Base-by-base conservation (phyloP, 2,113 vertebrate species). In the Sylvietta virens region DNA sequence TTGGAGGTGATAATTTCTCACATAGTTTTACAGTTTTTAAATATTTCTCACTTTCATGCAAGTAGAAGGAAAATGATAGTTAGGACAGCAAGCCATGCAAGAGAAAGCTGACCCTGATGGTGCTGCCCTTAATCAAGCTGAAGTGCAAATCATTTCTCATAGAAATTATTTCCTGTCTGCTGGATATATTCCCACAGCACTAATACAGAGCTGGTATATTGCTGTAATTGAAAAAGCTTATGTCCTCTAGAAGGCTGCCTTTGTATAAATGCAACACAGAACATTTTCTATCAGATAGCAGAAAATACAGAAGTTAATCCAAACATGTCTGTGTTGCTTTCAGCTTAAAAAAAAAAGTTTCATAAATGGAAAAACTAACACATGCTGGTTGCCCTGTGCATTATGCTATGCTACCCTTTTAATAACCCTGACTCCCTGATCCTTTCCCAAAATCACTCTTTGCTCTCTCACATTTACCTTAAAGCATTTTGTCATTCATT, bases 131-230 rank as follows among this genome's bases (percentile, higher is more conserved):
- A 82, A 81, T 87, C 31, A 92, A 72, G 39, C 35, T 89, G 35
- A 84, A 95, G 84, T 91, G 78, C 65, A 94, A 89, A 89, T 60
- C 9, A 57, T 79, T 89, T 86, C 69, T 95, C 81, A 72, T 17
- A 87, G 65, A 86, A 92, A 94, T 95, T 51, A 91, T 92, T 95
- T 94, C 83, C 84, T 92, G 74, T 77, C 82, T 88, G 67, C 58
- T 80, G 76, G 26, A 78, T 4, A 5, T 72, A 92, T 78, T 97
- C 81, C 88, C 76, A 88, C 54, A 86, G 86, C 88, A 56, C 58
- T 81, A 82, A 90, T 40, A 94, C 70, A 94, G 61, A 51, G 4
- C 21, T 53, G 14, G 61, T 94, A n/a, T 74, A 76, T 81, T 89
- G 69, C 40, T 85, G 37, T 94, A 92, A 89, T 39, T 95, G 84